Evolutionary conservation across 2,113 vertebrate genomes (phyloP), one percentile per base, ranked within the genome.

Genomic region (Semnornis frantzii): DNA sequence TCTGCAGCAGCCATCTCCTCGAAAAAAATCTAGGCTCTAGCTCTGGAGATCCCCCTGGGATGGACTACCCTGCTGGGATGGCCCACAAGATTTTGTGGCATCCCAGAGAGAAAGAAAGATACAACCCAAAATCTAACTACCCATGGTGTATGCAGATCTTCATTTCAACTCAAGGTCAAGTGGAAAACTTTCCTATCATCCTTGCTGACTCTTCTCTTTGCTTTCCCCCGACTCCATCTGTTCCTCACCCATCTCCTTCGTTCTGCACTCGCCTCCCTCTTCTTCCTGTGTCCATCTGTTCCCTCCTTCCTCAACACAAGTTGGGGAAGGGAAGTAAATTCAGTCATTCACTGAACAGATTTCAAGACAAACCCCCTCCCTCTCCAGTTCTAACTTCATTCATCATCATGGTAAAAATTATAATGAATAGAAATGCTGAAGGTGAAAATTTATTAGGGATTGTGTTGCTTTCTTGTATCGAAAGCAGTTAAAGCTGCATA

Each of bases 231-330:
- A 88, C 78, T 90, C 96, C 94, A 94, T 96, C 95, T 94, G 91
- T 96, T 92, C 92, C 85, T 94, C 92, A 89, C 93, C 87, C 90
- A 76, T 95, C 79, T 93, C 92, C 85, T 95, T 94, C 91, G 57
- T 96, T 96, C 91, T 6, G 25, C 82, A 59, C 92, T 96, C 63
- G 92, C 93, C 94, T 96, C 94, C 94, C 93, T 95, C 90, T 93
- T 95, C 92, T 97, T 97, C 94, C 95, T 96, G 94, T 97, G 96
- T 96, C 94, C 95, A 96, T 94, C 95, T 96, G 95, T 97, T 96
- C 95, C 95, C 87, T 93, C 77, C 95, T 95, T 97, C 93, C 95
- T 94, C 92, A 46, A 70, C 64, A 82, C 80, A 83, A 91, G 90
- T 91, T 82, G 74, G 77, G 78, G 77, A 96, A 94, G 85, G 91